Conservation (phyloP, 2,797 vertebrate genomes). For the Protonibea diacanthus region DNA sequence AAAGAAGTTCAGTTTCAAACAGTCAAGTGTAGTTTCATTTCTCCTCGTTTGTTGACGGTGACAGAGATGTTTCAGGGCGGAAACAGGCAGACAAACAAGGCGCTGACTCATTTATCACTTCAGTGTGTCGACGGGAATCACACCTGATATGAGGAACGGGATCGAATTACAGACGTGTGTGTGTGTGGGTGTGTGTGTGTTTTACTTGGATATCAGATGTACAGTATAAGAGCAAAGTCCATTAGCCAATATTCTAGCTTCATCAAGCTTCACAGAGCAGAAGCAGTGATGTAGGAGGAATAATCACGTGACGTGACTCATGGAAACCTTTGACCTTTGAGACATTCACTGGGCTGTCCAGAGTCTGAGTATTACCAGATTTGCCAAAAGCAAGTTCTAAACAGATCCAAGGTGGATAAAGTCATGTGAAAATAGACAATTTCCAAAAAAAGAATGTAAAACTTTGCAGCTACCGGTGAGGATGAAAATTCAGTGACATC, state of each 20-base stretch:
- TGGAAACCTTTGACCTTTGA: constrained; percentile 57
- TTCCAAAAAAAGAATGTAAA: no score
- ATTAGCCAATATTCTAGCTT: constrained; percentile 40
- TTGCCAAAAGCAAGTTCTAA: not conserved
- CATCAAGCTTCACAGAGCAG: constrained; percentile 35
- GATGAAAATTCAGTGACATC: not conserved
- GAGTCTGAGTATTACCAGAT: not conserved
- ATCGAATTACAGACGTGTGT: constrained; percentile 49
- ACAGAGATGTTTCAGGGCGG: constrained; percentile 5
- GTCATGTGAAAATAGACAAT: not conserved
- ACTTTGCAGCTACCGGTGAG: not conserved
- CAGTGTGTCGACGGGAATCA: constrained; percentile 62
- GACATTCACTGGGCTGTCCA: not conserved
- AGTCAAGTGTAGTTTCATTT: not conserved
- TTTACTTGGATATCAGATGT: constrained; percentile 61
- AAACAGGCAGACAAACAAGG: constrained; percentile 25
- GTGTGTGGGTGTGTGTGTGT: constrained; percentile 36
- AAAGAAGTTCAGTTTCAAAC: not conserved
- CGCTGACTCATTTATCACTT: constrained; percentile 59
- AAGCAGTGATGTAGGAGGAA: constrained; percentile 10
- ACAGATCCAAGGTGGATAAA: not conserved
- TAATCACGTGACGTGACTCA: constrained; percentile 17
- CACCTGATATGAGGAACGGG: constrained; percentile 63
- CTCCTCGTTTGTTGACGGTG: not conserved
- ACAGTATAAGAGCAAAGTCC: constrained; percentile 37